Conservation (phyloP, 2,797 vertebrate genomes). For the Taenioides sp. region DNA sequence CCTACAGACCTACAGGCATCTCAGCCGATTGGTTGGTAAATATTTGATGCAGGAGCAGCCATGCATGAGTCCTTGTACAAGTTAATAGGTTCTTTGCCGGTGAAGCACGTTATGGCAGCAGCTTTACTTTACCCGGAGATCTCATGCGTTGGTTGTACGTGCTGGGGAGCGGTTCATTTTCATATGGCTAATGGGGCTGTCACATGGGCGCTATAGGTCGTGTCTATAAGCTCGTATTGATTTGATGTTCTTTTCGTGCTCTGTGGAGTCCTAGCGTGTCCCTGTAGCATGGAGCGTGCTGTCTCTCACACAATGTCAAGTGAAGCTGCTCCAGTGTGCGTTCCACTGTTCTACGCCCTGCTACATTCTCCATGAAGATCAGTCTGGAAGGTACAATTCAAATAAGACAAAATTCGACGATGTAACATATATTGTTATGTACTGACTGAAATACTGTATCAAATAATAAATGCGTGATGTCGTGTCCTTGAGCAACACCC, state of each 20-base stretch:
- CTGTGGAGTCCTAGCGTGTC: slow-evolving; percentile 44
- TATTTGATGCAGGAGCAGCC: slow-evolving; percentile 69
- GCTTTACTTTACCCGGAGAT: neutral
- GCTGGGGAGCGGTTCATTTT: slow-evolving; percentile 35
- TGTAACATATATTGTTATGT: no score
- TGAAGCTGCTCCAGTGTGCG: slow-evolving; percentile 36
- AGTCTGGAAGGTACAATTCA: no score
- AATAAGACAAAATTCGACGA: no score
- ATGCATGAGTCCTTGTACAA: slow-evolving; percentile 49
- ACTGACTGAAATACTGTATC: no score
- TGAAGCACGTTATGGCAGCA: slow-evolving; percentile 9
- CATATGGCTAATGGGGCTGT: slow-evolving; percentile 16
- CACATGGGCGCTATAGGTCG: slow-evolving; percentile 29
- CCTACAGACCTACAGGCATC: slow-evolving; percentile 36
- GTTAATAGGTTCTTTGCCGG: slow-evolving; percentile 43
- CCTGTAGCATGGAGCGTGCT: slow-evolving; percentile 9
- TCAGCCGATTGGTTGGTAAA: slow-evolving; percentile 56
- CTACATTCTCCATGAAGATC: neutral
- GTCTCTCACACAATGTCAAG: slow-evolving; percentile 37
- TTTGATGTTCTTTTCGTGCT: slow-evolving; percentile 29
- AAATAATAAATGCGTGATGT: no score
- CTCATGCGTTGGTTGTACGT: neutral
- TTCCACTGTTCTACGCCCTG: neutral
- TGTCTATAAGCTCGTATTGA: slow-evolving; percentile 6
- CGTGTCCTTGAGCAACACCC: no score